phyloP scores from a whole-genome alignment of 2,888 invertebrate species.

The Drosophila setosimentum region DNA sequence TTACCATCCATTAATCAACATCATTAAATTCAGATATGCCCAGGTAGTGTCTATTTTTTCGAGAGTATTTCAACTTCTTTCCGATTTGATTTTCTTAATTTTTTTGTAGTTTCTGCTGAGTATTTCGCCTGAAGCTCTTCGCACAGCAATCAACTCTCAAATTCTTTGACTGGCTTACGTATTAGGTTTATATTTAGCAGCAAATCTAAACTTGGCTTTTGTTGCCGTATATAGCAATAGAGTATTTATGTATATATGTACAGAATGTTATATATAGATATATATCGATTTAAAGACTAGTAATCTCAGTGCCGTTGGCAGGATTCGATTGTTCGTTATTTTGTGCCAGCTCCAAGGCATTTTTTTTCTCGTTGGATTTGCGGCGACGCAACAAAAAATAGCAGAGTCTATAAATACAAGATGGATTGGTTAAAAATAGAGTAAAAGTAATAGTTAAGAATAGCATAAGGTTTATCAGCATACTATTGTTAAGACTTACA shows the following conservation, averaged over 20 bases:
- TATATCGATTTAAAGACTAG: constrained; percentile 65
- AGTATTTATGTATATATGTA: constrained; percentile 11
- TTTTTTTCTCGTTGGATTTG: constrained; percentile 55
- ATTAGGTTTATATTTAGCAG: constrained; percentile 34
- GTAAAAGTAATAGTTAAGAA: background rate
- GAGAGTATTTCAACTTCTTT: background rate
- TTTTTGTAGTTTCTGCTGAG: background rate
- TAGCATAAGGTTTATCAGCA: background rate
- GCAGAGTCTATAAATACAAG: constrained; percentile 55
- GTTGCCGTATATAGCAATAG: background rate
- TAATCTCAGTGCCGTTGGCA: constrained; percentile 67
- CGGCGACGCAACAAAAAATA: constrained; percentile 71
- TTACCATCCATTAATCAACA: background rate
- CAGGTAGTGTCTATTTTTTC: background rate
- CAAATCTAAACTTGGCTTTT: constrained; percentile 19
- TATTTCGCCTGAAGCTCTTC: constrained; percentile 7
- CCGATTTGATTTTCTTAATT: background rate
- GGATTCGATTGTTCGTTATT: constrained; percentile 54
- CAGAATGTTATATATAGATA: constrained; percentile 6
- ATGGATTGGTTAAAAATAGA: background rate
- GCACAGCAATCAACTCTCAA: constrained; percentile 20
- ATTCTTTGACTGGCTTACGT: constrained; percentile 18
- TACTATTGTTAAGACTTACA: constrained; percentile 68
- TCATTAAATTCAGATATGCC: background rate
- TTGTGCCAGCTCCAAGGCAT: constrained; percentile 53